Conservation (phyloP, 2,888 invertebrate genomes). For the Pandemis cinnamomeana region DNA sequence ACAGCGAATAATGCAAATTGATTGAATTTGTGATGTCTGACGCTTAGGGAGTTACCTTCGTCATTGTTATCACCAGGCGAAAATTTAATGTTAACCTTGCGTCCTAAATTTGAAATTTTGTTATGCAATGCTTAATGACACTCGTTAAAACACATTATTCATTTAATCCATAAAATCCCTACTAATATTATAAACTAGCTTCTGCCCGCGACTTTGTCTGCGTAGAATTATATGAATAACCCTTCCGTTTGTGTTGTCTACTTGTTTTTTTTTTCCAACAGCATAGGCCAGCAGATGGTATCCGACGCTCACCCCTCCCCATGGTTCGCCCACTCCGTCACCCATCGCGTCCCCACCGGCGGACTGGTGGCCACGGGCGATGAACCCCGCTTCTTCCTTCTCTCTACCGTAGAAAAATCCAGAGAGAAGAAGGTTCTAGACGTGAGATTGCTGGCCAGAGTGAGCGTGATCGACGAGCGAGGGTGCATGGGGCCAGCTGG, state of each 20-base stretch:
- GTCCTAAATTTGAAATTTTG: not conserved
- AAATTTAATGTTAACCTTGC: not conserved
- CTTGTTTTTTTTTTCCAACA: constrained; percentile 48
- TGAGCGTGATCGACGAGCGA: constrained; percentile 69
- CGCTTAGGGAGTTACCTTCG: not conserved
- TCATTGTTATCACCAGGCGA: not conserved
- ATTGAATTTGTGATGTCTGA: not conserved
- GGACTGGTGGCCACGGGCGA: constrained; percentile 65
- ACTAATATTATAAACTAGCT: too few species aligned
- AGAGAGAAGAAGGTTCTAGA: constrained; percentile 49
- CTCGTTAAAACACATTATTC: too few species aligned
- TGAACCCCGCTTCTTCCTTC: constrained; percentile 53
- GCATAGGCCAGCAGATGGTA: constrained; percentile 75
- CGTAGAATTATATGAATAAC: too few species aligned
- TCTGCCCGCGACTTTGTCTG: too few species aligned
- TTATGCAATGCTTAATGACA: too few species aligned
- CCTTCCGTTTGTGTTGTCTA: too few species aligned
- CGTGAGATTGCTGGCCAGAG: constrained; percentile 68
- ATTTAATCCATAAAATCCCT: too few species aligned
- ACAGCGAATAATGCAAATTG: not conserved
- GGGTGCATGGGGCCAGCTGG: constrained; percentile 72
- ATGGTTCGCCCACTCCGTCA: constrained; percentile 68
- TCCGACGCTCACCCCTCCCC: constrained; percentile 69
- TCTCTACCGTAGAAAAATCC: constrained; percentile 61
- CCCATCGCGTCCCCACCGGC: constrained; percentile 56